These are phyloP conservation scores for Protobothrops mucrosquamatus DNA, from an alignment of 2,113 vertebrate genomes.

Conservation along the genomic window DNA sequence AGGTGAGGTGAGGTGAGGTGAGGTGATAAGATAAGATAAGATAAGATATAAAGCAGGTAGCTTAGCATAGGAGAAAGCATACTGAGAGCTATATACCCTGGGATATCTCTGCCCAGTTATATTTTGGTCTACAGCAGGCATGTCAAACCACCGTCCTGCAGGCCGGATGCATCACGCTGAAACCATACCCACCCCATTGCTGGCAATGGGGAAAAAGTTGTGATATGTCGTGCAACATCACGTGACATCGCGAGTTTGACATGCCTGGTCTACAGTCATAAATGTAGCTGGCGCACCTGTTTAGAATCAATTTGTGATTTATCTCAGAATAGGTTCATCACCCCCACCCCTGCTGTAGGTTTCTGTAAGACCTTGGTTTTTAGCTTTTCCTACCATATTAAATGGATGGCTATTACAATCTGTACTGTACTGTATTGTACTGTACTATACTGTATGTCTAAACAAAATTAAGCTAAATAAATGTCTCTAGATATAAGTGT, in stretches of 20 bases:
- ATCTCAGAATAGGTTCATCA: neutral
- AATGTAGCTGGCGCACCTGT: neutral
- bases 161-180: too few species aligned
- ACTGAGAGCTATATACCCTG: neutral
- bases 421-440: neutral
- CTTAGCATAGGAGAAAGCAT: neutral
- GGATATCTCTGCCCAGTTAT: neutral
- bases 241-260: too few species aligned
- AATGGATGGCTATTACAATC: neutral
- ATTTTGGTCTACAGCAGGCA: neutral
- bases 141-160: too few species aligned
- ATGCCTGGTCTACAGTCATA: neutral
- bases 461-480: neutral
- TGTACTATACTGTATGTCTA: neutral
- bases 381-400: neutral
- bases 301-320: neutral
- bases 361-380: neutral
- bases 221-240: too few species aligned
- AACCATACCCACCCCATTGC: too few species aligned
- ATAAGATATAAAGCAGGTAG: neutral
- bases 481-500: neutral
- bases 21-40: too few species aligned
- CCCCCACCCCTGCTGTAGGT: neutral
- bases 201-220: too few species aligned
- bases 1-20: too few species aligned